Evolutionary conservation across 2,888 invertebrate genomes (phyloP).

Genomic region (Heliconius cydno): DNA sequence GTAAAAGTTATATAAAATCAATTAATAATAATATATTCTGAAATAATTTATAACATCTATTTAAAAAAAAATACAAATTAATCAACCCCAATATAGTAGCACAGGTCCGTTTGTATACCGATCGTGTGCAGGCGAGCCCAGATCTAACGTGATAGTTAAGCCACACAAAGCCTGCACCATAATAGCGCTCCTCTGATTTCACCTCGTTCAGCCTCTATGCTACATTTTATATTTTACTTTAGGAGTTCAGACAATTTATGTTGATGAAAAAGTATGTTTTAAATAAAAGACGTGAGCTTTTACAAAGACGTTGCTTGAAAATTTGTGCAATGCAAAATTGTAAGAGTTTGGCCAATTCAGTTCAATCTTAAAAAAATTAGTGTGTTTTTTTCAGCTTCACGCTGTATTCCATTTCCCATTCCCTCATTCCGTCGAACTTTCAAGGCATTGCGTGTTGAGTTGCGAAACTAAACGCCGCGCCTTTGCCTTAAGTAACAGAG

Average conservation of each 20-base stretch:
- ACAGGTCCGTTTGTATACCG: constrained; percentile 33
- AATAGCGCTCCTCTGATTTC: constrained; percentile 38
- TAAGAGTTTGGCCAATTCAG: neutral
- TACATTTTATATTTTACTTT: constrained; percentile 33
- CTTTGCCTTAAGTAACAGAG: too few relatives aligned
- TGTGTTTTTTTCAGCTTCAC: too few relatives aligned
- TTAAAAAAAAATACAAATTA: neutral
- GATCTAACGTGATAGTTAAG: constrained; percentile 42
- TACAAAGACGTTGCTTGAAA: neutral
- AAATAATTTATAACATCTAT: too few relatives aligned
- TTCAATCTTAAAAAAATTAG: neutral
- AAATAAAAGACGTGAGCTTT: constrained; percentile 11
- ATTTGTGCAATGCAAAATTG: neutral
- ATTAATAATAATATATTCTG: too few relatives aligned
- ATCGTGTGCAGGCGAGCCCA: constrained; percentile 35
- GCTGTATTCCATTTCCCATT: too few relatives aligned
- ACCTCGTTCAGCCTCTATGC: constrained; percentile 31
- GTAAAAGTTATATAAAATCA: too few relatives aligned
- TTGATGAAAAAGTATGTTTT: constrained; percentile 22
- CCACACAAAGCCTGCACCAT: constrained; percentile 43
- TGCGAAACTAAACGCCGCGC: too few relatives aligned
- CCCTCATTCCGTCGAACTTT: too few relatives aligned
- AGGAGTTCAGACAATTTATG: constrained; percentile 27
- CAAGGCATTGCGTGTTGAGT: too few relatives aligned
- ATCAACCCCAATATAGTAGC: neutral